These are phyloP conservation scores for Aselliscus stoliczkanus DNA, from an alignment of 2,797 vertebrate species.

Conservation along the genomic window DNA sequence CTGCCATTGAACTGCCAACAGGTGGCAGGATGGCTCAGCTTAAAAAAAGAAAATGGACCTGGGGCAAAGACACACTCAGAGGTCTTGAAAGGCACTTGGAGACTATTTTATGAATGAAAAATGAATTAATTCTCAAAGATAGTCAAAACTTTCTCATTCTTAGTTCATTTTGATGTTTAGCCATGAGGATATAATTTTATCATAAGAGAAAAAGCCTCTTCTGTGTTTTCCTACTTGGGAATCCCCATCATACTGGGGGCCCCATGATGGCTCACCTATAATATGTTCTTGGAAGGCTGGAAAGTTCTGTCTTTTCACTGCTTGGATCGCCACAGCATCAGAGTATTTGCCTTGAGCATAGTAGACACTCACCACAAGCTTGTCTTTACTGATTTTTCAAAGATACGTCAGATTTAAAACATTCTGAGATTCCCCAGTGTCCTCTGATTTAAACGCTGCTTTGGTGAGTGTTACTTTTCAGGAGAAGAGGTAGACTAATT, in stretches of 20 bases:
- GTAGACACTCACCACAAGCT: no score
- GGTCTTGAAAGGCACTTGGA: not conserved
- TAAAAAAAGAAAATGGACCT: not conserved
- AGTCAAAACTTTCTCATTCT: not conserved
- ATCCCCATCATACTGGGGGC: accelerated
- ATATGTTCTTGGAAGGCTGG: not conserved
- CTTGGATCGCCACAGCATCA: not conserved
- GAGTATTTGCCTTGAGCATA: not conserved
- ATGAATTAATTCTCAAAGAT: not conserved
- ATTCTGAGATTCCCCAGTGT: not conserved
- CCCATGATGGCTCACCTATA: not conserved
- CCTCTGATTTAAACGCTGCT: not conserved
- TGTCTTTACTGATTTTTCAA: not conserved
- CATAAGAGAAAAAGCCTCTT: not conserved
- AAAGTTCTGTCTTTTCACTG: not conserved
- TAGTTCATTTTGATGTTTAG: not conserved
- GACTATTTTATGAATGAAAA: not conserved
- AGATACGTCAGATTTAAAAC: not conserved
- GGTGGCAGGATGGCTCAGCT: no score
- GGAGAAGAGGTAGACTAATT: not conserved
- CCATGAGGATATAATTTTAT: not conserved
- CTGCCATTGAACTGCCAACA: no score
- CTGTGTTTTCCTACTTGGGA: not conserved
- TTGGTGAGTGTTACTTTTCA: not conserved
- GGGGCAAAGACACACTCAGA: not conserved